phyloP scores from a whole-genome alignment of 2,888 invertebrate genomes.

The Caenorhabditis sp. region DNA sequence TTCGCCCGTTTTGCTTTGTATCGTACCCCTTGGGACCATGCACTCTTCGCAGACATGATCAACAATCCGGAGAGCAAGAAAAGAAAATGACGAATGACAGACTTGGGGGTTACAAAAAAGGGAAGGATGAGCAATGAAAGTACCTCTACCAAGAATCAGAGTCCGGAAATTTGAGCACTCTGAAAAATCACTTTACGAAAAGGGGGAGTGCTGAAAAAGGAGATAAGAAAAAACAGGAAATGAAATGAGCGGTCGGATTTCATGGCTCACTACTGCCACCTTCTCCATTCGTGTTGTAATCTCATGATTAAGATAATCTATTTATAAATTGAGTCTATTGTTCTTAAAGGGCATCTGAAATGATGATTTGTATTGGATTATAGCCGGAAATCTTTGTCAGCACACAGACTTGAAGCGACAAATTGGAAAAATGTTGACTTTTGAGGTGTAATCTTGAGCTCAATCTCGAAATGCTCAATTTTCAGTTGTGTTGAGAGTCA shows the following conservation, averaged over 20 bases:
- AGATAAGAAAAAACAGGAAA: constrained; percentile 34
- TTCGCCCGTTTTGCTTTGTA: constrained; percentile 17
- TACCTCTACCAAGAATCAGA: constrained; percentile 6
- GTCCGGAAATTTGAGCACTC: constrained; percentile 30
- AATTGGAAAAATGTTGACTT: not conserved
- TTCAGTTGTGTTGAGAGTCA: too few species aligned
- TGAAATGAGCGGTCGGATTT: constrained; percentile 14
- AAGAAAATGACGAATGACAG: constrained; percentile 25
- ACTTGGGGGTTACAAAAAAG: constrained; percentile 19
- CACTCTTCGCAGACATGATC: constrained; percentile 46
- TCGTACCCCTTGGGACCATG: constrained; percentile 44
- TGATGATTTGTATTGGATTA: too few species aligned
- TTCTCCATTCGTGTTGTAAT: constrained; percentile 6
- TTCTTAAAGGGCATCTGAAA: constrained; percentile 4
- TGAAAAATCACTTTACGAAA: constrained; percentile 9
- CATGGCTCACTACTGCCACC: not conserved
- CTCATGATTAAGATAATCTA: not conserved
- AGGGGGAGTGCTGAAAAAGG: not conserved
- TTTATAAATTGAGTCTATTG: too few species aligned
- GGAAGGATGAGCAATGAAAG: constrained; percentile 6
- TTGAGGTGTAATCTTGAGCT: too few species aligned
- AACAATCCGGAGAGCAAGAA: constrained; percentile 32
- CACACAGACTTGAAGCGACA: not conserved
- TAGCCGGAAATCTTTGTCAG: too few species aligned
- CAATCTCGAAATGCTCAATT: too few species aligned